Evolutionary conservation across 2,797 vertebrate species (phyloP), one percentile per base, ranked within the genome.

Genomic region (Betta splendens): DNA sequence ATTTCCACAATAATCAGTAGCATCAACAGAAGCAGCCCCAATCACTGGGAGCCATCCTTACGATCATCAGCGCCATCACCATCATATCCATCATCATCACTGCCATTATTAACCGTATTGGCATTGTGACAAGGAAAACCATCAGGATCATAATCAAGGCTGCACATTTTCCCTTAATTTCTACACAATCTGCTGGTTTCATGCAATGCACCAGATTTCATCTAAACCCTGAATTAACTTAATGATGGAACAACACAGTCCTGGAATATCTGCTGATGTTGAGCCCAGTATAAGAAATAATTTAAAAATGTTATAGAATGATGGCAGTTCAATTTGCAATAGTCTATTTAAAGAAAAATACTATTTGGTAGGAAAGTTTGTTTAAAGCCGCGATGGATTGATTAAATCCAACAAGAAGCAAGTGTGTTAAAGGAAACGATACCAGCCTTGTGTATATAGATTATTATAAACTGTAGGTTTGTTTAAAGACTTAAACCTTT

Each of bases 1-100:
- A 86, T 88, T 88, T 87, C 86, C 83, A 85, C 72, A 69, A 80
- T 80, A 72, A 80, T 77, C 77, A 61, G 62, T 59, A 39, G 50
- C 77, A 77, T 81, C 67, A 11, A 23, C 80, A 52, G 51, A 12
- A 45, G 66, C 67, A 69, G 59, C 50, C 33, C 50, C 55, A n/a
- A 40, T 65, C 70, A 55, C 35, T 64, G 72, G 55, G 46, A 80
- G 64, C 60, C 22, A 16, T 13, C 25, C 70, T 68, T 44, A 74
- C 72, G 55, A 59, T 71, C 32, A 13, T 33, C 56, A 29, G 75
- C 74, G 77, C 79, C 71, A 29, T 75, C 74, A 77, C 79, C 71
- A 62, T 63, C 46, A 21, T 59, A 59, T 73, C 72, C 64, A 22
- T 86, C 85, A 73, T 84, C 79, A 83, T 87, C 80, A 75, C 45